A percentile compares a stretch with the other conserved stretches of the same genome.
Conservation (phyloP, 2,113 vertebrate species). For the Bos javanicus region DNA sequence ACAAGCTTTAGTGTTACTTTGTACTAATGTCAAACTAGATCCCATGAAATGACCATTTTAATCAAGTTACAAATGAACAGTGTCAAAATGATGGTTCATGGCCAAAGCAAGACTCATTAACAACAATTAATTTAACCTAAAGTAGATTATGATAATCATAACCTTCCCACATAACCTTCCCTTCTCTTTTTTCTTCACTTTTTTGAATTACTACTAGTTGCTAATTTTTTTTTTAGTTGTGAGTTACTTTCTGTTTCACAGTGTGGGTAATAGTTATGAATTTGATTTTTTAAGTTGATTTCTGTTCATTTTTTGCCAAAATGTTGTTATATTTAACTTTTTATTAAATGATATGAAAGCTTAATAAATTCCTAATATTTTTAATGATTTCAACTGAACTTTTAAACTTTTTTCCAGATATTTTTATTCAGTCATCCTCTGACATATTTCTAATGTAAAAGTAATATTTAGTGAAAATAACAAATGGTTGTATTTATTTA, state of each 20-base stretch:
- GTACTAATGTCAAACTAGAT: not conserved
- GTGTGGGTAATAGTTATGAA: constrained; percentile 33
- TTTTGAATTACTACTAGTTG: constrained; percentile 26
- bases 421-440: not conserved
- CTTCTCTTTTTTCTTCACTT: not conserved
- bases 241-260: not conserved
- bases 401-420: not conserved
- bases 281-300: constrained; percentile 55
- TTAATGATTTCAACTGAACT: not conserved
- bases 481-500: not conserved
- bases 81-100: constrained; percentile 23
- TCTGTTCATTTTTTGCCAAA: constrained; percentile 3
- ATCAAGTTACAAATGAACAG: not conserved
- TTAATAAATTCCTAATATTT: constrained; percentile 11
- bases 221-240: not conserved
- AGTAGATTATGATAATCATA: constrained; percentile 7
- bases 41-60: constrained; percentile 7
- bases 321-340: not conserved
- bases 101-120: constrained; percentile 40
- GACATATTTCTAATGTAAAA: constrained; percentile 20
- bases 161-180: not conserved
- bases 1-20: constrained; percentile 28
- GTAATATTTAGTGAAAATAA: not conserved
- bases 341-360: not conserved
- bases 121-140: not conserved